Evolutionary conservation across 2,113 vertebrate species (phyloP).

Genomic region (Peucedramus taeniatus): DNA sequence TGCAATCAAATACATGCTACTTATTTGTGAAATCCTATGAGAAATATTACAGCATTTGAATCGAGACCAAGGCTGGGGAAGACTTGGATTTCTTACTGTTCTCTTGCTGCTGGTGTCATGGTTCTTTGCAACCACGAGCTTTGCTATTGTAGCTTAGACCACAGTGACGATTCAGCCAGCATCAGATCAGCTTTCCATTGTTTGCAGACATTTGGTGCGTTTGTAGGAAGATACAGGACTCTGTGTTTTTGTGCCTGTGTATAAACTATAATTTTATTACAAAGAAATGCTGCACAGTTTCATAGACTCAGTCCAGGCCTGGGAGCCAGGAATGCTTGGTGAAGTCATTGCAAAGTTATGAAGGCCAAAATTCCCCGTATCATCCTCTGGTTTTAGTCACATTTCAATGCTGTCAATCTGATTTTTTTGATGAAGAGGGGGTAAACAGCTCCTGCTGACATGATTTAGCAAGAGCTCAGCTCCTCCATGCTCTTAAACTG

Average conservation of each 20-base stretch:
- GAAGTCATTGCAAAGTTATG: constrained; percentile 18
- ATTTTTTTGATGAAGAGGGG: neutral
- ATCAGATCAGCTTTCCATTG: neutral
- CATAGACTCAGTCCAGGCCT: neutral
- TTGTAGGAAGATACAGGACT: neutral
- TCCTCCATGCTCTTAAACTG: neutral
- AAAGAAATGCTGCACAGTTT: neutral
- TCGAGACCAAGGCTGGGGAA: neutral
- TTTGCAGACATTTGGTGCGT: accelerated
- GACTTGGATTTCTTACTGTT: neutral
- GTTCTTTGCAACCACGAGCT: accelerated
- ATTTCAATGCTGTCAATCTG: neutral
- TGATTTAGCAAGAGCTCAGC: neutral
- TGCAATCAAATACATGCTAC: neutral
- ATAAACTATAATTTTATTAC: neutral
- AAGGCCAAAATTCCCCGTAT: neutral
- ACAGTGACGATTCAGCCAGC: neutral
- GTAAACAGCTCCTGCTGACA: neutral
- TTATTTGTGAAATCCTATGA: neutral
- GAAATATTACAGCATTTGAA: neutral
- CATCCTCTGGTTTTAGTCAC: neutral
- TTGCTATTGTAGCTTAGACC: accelerated
- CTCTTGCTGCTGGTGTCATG: neutral
- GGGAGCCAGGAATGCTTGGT: neutral
- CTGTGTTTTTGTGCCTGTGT: neutral